Evolutionary conservation across 2,797 vertebrate species (phyloP), one percentile per base, ranked within the genome.

Genomic region (Paguma larvata): DNA sequence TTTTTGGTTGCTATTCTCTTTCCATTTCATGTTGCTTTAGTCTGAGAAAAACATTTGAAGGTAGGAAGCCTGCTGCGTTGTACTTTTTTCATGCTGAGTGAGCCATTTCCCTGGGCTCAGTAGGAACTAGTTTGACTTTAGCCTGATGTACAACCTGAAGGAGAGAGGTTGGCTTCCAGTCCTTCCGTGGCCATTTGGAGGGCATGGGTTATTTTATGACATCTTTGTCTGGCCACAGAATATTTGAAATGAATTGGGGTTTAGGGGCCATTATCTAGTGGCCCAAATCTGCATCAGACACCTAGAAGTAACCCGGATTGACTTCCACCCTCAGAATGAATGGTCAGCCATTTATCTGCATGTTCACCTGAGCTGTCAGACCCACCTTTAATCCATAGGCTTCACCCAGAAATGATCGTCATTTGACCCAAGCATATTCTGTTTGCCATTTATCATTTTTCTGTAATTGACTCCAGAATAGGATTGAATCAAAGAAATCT

Each of bases 21-120:
- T 92, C 91, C 89, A 78, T 97, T 96, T 96, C 86, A 48, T 75
- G 91, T 96, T 97, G 80, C 48, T 95, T 97, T 96, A 93, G 79
- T 97, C 94, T 95, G 89, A 95, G 77, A 80, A 96, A 94, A 97
- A 85, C 85, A 89, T 46, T 91, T 94, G 91, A 91, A 95, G 75
- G 91, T 59, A 97, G n/a, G 70, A 95, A 95, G 9, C 85, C 91
- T 93, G 90, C 94, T 91, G 93, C 53, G 91, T 65, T 96, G 62
- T 83, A 88, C 78, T 85, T 95, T 91, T 94, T 79, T 94, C 95
- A 78, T 34, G 75, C 94, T 93, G 94, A 88, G 85, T 82, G 83
- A 89, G 27, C 67, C 77, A 93, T 96, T 96, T 97, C 77, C 93
- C 89, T 90, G 91, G 92, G 30, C 41, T 80, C 75, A 73, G 62